Base-by-base conservation (phyloP, 2,888 invertebrate species). In the Brenthis daphne region DNA sequence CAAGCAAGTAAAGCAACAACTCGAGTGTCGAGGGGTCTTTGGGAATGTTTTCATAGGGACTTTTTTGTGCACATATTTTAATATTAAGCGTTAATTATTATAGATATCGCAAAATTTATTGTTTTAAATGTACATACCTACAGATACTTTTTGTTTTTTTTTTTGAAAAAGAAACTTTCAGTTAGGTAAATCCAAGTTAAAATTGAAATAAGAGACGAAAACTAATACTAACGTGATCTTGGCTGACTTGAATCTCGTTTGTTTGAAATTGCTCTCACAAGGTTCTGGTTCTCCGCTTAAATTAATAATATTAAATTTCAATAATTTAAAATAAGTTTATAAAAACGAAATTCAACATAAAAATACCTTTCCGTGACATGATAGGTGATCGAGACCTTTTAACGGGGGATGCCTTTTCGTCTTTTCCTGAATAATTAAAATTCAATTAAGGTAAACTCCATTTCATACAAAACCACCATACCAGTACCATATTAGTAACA, bases 211-310 rank as follows among this genome's bases (percentile, higher is more conserved):
- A 37, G 6, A 54, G 24, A 75, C 57, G 79, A 75, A 80, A 78
- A 70, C 70, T 71, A 74, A 75, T 78, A 87, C 87, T 87, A 80
- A 87, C 87, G 81, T 80, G 80, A 76, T 83, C 74, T 81, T 20
- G 76, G 69, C 73, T 74, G 77, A 58, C 53, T 75, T n/a, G 72
- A 4, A 12, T 76, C 73, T 16, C 72, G 66, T 57, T 68, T 74
- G 51, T 57, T 70, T 29, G 66, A 57, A 55, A 73, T 69, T 54
- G 76, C 74, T 37, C 73, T 70, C 57, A 74, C 60, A 53, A 74
- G 70, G n/a, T 74, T 75, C 72, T 74, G 79, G 73, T 77, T 76
- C 73, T 78, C 81, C 72, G 79, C 82, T 84, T 77, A 64, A 77
- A 81, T 60, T 29, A 76, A 77, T 70, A 75, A 43, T 51, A 20